Evolutionary conservation across 1,140 invertebrate genomes (phyloP), one percentile per base, ranked within the genome.

Genomic region (Habropoda laboriosa): DNA sequence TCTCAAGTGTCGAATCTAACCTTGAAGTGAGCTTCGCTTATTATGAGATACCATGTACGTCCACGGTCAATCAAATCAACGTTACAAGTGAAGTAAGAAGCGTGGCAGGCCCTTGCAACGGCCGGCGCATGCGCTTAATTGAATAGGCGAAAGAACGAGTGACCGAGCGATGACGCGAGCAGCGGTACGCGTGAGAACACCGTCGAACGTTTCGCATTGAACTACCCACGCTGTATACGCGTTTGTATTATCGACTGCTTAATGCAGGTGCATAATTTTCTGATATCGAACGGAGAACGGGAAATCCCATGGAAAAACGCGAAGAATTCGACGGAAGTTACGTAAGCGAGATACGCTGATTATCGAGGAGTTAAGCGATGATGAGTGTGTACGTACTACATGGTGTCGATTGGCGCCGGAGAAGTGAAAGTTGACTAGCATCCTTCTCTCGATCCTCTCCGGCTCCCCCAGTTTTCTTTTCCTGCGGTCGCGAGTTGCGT

Each of bases 351-450:
- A n/a, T n/a, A n/a, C 30, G 53, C 47, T 57, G 72, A 83, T 83
- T 73, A 87, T 87, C 85, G 76, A 75, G 78, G 27, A 86, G 64
- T 86, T 85, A 77, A 86, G 57, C 77, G 84, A 86, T 79, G 82
- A 86, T 51, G 79, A 82, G 57, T 3, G 24, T 40, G 57, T 18
- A 40, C n/a, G n/a, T n/a, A n/a, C n/a, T 66, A 66, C 70, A 18
- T 47, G 58, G 72, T 70, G 76, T 53, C 79, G 79, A 83, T 81
- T 75, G 72, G 75, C 79, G 75, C 79, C 79, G 47, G 76, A 49
- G 30, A 63, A 87, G 86, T 86, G 86, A 87, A 87, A 87, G 86
- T 87, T 58, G 79, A 60, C 64, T 79, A 57, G 47, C 75, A 74
- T 84, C 81, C 73, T 80, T 38, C 83, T 10, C 49, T 83, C 55